Percentiles rank a stretch among this genome's conserved stretches.
These are phyloP conservation scores for Halictus quadricinctus DNA, from an alignment of 2,888 invertebrate species.

Conservation along the genomic window DNA sequence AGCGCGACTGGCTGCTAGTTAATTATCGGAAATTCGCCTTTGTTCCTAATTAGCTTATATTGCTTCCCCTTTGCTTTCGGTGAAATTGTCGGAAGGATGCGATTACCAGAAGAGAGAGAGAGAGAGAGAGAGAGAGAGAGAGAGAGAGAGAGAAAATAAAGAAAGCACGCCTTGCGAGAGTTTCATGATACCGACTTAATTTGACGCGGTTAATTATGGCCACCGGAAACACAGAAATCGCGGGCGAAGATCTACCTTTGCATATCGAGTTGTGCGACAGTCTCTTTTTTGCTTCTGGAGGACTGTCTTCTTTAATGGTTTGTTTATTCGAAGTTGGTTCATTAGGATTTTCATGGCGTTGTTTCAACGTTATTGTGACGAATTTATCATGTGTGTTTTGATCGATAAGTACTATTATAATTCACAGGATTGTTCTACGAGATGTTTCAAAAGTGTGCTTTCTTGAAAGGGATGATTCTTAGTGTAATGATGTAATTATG, in stretches of 20 bases:
- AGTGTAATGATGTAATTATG: no score
- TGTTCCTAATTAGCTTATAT: conserved; percentile 28
- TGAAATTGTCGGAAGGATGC: conserved; percentile 23
- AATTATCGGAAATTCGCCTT: conserved; percentile 32
- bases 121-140: not conserved
- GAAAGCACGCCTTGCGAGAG: not conserved
- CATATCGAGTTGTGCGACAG: not conserved
- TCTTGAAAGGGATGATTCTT: not conserved
- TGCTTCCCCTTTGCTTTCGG: conserved; percentile 22
- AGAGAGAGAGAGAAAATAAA: not conserved
- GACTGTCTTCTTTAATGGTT: not conserved
- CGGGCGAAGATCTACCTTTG: not conserved
- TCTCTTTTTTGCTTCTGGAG: not conserved
- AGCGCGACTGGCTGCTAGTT: not conserved
- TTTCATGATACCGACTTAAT: conserved; percentile 13
- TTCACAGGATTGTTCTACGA: no score
- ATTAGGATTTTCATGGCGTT: no score
- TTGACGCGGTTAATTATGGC: conserved; percentile 11
- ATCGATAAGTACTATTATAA: no score
- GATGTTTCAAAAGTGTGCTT: no score
- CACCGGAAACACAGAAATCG: not conserved
- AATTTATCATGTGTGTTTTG: no score
- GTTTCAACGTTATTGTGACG: no score
- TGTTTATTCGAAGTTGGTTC: not conserved
- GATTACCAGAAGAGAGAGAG: not conserved